A percentile compares a stretch with the other conserved stretches of the same genome.
phyloP scores from a whole-genome alignment of 2,113 vertebrate species.

The Galeopterus variegatus region DNA sequence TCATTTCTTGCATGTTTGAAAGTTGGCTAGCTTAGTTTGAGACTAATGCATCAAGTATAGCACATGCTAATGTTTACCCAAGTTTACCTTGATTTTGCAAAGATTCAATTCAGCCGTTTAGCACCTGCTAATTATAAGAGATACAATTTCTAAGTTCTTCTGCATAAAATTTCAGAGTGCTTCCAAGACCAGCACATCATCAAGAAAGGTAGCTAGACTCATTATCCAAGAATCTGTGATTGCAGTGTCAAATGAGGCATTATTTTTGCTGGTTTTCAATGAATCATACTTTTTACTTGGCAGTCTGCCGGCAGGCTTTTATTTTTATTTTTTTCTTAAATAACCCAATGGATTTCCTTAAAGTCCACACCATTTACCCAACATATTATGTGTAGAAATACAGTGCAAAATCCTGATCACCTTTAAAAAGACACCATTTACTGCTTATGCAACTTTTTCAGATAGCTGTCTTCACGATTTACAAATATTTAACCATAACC shows the following conservation, averaged over 20 bases:
- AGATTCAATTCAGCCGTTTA: slow-evolving; percentile 54
- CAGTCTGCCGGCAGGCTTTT: neutral
- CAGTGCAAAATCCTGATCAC: neutral
- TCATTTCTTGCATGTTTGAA: neutral
- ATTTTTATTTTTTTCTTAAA: neutral
- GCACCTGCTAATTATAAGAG: slow-evolving; percentile 69
- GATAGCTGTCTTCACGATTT: slow-evolving; percentile 13
- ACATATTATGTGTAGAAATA: neutral
- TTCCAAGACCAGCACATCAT: slow-evolving; percentile 68
- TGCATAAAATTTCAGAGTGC: slow-evolving; percentile 64
- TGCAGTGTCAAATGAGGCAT: slow-evolving; percentile 70
- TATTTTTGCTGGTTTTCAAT: slow-evolving; percentile 69
- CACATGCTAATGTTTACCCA: slow-evolving; percentile 41
- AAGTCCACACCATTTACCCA: slow-evolving; percentile 11
- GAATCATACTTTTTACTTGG: neutral
- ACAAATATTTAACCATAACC: slow-evolving; percentile 37
- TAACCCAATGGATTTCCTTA: slow-evolving; percentile 17
- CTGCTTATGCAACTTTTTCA: neutral
- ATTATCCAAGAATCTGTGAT: slow-evolving; percentile 79
- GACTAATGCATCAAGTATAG: neutral
- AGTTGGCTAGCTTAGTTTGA: neutral
- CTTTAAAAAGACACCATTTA: neutral
- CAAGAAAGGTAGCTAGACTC: slow-evolving; percentile 74
- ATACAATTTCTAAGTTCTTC: slow-evolving; percentile 51
- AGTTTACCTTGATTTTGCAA: slow-evolving; percentile 65